Base-by-base conservation (phyloP, 1,140 invertebrate genomes). In the Caenorhabditis latens region DNA sequence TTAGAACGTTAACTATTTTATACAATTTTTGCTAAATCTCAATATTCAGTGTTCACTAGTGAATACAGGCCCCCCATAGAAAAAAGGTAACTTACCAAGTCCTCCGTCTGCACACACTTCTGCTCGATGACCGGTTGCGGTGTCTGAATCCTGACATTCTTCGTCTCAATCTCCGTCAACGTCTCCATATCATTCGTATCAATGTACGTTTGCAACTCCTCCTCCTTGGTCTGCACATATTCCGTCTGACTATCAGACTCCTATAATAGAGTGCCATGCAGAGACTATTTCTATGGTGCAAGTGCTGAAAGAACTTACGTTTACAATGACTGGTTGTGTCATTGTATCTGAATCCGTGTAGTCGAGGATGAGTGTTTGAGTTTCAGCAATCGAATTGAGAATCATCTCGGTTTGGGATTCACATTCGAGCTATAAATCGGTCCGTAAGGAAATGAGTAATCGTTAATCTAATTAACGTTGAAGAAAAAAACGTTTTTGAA, bases 81-180 rank as follows among this genome's bases (percentile, higher is more conserved):
- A 32, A 32, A 32, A 2, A 32, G 32, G 2, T n/a, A 42, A 87
- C 75, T 48, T 6, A 84, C 86, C 58, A 88, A 63, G 48, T 85
- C 67, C 32, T 89, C 89, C 6, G 89, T 89, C 67, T 89, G 89
- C 14, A 86, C 83, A 42, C 92, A 90, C 16, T 65, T 84, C 13
- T 87, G 87, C 14, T 75, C 82, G 43, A 90, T 82, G 14, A 92
- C 91, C 16, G 90, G 89, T 48, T 88, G 48, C 16, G 89, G 90
- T 43, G 91, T 92, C 88, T 92, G 92, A 50, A 91, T 87, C 19
- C 91, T 65, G 14, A 89, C 79, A 71, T 92, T 91, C 71, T 90
- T 90, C 4, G 90, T 90, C 83, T 90, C 89, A n/a, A 88, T 57
- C 43, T 85, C 84, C n/a, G 84, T 85, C n/a, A 90, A 90, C 65